phyloP scores from a whole-genome alignment of 2,113 vertebrate species.

The Polyodon spathula region DNA sequence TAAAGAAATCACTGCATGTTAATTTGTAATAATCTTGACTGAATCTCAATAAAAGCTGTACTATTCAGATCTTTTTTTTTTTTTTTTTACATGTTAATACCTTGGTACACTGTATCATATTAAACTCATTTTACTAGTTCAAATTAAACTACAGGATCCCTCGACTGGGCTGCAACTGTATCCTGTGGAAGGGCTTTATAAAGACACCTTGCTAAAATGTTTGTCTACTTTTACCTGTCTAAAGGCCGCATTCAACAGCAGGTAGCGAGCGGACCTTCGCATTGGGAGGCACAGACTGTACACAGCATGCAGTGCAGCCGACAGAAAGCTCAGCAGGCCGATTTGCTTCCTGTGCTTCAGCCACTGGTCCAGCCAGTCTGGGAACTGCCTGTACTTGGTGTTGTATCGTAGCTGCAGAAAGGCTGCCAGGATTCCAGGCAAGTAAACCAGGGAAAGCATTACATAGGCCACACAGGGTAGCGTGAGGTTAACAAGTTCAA shows the following conservation, averaged over 20 bases:
- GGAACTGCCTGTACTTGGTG: slow-evolving; percentile 90
- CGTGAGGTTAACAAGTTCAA: slow-evolving; percentile 75
- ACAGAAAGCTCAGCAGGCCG: slow-evolving; percentile 84
- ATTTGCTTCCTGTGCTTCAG: slow-evolving; percentile 83
- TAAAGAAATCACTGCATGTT: not conserved
- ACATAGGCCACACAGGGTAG: slow-evolving; percentile 76
- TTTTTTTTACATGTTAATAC: no score
- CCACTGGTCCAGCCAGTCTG: slow-evolving; percentile 83
- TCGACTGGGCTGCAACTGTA: no score
- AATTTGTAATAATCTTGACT: no score
- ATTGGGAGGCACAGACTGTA: slow-evolving; percentile 82
- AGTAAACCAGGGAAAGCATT: slow-evolving; percentile 79
- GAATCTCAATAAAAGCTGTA: no score
- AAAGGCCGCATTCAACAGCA: slow-evolving; percentile 55
- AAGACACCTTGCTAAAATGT: not conserved
- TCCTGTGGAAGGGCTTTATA: no score
- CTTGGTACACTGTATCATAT: no score
- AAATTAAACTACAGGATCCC: no score
- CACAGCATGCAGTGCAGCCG: slow-evolving; percentile 63
- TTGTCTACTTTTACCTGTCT: slow-evolving; percentile 63
- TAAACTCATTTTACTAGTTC: no score
- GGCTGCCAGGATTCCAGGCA: slow-evolving; percentile 75
- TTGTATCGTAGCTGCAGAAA: slow-evolving; percentile 68
- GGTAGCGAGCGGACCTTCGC: slow-evolving; percentile 66
- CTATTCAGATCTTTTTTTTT: no score